A percentile compares a stretch with the other conserved stretches of the same genome.
Conservation (phyloP, 2,888 invertebrate species). For the Acronicta psi region DNA sequence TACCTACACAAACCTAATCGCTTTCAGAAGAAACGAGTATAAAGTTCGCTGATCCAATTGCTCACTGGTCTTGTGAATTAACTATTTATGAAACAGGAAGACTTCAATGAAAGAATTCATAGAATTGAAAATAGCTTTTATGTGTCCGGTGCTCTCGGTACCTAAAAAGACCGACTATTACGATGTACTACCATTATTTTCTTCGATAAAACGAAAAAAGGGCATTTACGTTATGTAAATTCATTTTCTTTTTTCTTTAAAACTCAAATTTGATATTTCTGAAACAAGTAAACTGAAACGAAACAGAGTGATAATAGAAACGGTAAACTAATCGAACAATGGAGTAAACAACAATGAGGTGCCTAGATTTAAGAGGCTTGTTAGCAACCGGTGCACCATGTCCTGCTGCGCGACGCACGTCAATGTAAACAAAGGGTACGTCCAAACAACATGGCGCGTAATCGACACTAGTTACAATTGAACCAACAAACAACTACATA, state of each 20-base stretch:
- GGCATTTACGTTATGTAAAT: too few species aligned
- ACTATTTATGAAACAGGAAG: slow-evolving; percentile 46
- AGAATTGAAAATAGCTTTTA: slow-evolving; percentile 52
- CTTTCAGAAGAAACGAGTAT: slow-evolving; percentile 1
- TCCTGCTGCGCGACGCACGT: slow-evolving; percentile 53
- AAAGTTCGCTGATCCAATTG: slow-evolving; percentile 3
- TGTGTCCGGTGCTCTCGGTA: slow-evolving; percentile 58
- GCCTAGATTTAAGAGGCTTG: slow-evolving; percentile 49
- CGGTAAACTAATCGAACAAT: slow-evolving; percentile 30
- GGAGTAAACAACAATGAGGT: slow-evolving; percentile 39
- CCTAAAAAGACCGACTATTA: slow-evolving; percentile 62
- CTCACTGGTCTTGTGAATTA: slow-evolving; percentile 17
- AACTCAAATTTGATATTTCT: not conserved
- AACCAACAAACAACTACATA: slow-evolving; percentile 23
- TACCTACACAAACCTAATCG: not conserved
- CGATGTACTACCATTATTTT: slow-evolving; percentile 67
- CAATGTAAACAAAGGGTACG: slow-evolving; percentile 66
- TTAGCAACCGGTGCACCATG: slow-evolving; percentile 42
- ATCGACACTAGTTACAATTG: slow-evolving; percentile 63
- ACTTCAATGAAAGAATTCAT: slow-evolving; percentile 55
- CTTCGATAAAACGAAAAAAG: slow-evolving; percentile 58
- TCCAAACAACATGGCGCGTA: slow-evolving; percentile 64
- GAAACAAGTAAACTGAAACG: not conserved
- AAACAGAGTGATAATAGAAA: not conserved
- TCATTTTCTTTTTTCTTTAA: not conserved